Conservation (phyloP, 1,140 invertebrate genomes). For the Drosophila yakuba region DNA sequence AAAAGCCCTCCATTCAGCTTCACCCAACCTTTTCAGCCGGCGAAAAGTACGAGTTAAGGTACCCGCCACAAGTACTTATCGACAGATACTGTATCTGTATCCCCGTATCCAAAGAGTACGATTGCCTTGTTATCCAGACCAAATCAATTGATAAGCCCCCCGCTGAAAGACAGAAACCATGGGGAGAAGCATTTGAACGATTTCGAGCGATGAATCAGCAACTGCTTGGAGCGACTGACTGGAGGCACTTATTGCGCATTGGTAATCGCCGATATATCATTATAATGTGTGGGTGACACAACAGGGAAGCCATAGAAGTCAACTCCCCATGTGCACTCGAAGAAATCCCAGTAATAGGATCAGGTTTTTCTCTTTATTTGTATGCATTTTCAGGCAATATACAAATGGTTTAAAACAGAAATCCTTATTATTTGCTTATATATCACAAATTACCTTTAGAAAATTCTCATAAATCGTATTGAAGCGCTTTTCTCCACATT, state of each 20-base stretch:
- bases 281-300: constrained; percentile 61
- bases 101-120: constrained; percentile 35
- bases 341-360: constrained; percentile 1
- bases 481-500: no score
- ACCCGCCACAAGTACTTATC: constrained; percentile 44
- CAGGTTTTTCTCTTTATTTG: background rate
- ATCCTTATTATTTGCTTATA: no score
- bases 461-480: no score
- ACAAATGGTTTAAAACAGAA: no score
- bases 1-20: constrained; percentile 18
- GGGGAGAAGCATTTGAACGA: constrained; percentile 28
- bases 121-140: constrained; percentile 42
- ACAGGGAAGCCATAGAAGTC: constrained; percentile 54
- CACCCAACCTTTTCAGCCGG: constrained; percentile 12
- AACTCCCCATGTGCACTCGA: constrained; percentile 21
- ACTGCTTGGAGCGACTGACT: constrained; percentile 27
- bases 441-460: no score
- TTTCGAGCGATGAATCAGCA: constrained; percentile 45
- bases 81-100: constrained; percentile 41
- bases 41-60: constrained; percentile 15
- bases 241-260: constrained; percentile 50
- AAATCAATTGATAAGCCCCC: constrained; percentile 50
- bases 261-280: constrained; percentile 49
- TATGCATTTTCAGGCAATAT: no score
- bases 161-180: constrained; percentile 42